Conservation (phyloP, 2,888 invertebrate species). For the Xestobium rufovillosum region DNA sequence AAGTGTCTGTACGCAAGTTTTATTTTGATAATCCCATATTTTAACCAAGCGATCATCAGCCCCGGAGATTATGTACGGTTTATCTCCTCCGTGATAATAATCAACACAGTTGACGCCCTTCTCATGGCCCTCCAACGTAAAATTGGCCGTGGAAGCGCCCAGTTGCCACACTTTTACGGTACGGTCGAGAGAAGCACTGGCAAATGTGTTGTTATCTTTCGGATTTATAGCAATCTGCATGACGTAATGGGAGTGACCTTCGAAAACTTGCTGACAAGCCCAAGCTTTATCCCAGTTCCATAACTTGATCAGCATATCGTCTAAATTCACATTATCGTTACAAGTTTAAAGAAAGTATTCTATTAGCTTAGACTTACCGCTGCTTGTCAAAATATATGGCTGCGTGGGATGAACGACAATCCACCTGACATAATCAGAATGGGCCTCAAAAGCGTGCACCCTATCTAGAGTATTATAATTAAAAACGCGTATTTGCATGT, state of each 20-base stretch:
- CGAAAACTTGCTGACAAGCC: conserved; percentile 97
- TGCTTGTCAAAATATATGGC: conserved; percentile 92
- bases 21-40: conserved; percentile 99
- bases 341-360: not conserved
- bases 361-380: conserved; percentile 59
- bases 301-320: conserved; percentile 96
- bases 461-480: conserved; percentile 98
- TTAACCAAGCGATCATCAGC: conserved; percentile 97
- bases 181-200: conserved; percentile 96
- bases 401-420: conserved; percentile 97
- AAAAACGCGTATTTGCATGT: conserved; percentile 91
- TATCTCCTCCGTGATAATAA: conserved; percentile 93
- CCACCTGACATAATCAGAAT: conserved; percentile 95
- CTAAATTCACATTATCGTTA: conserved; percentile 43
- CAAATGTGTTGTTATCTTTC: conserved; percentile 99
- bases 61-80: conserved; percentile 97
- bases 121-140: conserved; percentile 96
- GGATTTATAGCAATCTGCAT: conserved; percentile 99
- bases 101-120: conserved; percentile 99
- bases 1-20: conserved; percentile 96
- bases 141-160: conserved; percentile 94
- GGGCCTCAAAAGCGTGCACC: conserved; percentile 94
- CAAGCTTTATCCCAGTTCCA: conserved; percentile 99
- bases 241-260: conserved; percentile 98
- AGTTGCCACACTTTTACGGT: conserved; percentile 98